Evolutionary conservation across 2,797 vertebrate genomes (phyloP), one percentile per base, ranked within the genome.

Genomic region (Chelonia mydas): DNA sequence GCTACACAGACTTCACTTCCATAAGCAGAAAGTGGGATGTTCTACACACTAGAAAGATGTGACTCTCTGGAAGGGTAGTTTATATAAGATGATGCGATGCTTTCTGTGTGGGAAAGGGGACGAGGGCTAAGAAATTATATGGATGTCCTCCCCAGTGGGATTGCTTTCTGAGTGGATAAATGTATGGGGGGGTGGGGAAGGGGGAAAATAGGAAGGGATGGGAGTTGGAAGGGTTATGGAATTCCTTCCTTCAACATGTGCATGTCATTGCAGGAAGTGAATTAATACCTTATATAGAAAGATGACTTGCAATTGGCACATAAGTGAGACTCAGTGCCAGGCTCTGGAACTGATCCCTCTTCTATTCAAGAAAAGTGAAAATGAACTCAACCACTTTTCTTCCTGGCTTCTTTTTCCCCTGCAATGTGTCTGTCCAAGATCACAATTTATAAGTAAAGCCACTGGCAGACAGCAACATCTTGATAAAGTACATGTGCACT

Each of bases 321-420:
- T 97, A 86, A 90, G 72, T 77, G 81, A 91, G 76, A 92, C 95
- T 91, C 92, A 33, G 81, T 96, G 94, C 89, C 89, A 95, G 90
- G 59, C 77, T 97, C 90, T 94, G 88, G 81, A 98, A 97, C 96
- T 94, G 94, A 91, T 97, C 92, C 85, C 93, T 96, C 95, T 95
- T 87, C 97, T 90, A 92, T 95, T 94, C 92, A 83, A 95, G 95
- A 88, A 96, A 96, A 97, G 84, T 87, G 80, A 94, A 98, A 98
- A 97, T 90, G 98, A 95, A 95, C 77, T 80, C 96, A 85, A 50
- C 72, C 53, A 81, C 61, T 90, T 92, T 59, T 59, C 91, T 96
- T 57, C 31, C 94, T 97, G 82, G 92, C 53, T 95, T 96, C 91
- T 78, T 96, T 90, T 94, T 88, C 88, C 93, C 93, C 91, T 93